phyloP scores from a whole-genome alignment of 1,140 invertebrate species.

The Scaptomyza montana region DNA sequence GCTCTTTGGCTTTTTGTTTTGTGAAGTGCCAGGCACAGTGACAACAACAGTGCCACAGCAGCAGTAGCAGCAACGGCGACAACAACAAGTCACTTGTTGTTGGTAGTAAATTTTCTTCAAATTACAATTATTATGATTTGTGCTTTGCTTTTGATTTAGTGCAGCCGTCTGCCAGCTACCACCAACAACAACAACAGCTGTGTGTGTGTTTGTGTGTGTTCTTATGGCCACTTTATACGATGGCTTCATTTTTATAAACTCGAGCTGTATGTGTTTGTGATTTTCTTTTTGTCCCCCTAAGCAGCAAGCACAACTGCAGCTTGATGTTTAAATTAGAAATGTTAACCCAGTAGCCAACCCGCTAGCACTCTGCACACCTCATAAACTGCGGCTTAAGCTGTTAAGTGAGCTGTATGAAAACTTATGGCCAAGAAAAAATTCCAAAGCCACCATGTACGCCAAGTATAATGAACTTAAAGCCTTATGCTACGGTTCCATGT shows the following conservation, averaged over 20 bases:
- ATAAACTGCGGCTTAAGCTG: slow-evolving; percentile 57
- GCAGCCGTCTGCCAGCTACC: slow-evolving; percentile 52
- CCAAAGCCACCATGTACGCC: slow-evolving; percentile 11
- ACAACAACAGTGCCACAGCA: slow-evolving; percentile 44
- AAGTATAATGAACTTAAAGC: slow-evolving; percentile 26
- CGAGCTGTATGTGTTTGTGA: slow-evolving; percentile 15
- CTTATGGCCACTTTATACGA: slow-evolving; percentile 60
- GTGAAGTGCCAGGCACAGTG: slow-evolving; percentile 61
- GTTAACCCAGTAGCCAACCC: not conserved
- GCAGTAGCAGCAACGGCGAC: slow-evolving; percentile 24
- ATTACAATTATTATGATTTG: slow-evolving; percentile 83
- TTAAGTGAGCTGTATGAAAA: slow-evolving; percentile 48
- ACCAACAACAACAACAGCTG: slow-evolving; percentile 28
- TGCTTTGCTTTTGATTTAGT: slow-evolving; percentile 79
- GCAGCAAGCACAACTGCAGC: slow-evolving; percentile 14
- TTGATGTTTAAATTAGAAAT: slow-evolving; percentile 49
- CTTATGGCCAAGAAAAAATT: slow-evolving; percentile 28
- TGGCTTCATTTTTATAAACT: slow-evolving; percentile 71
- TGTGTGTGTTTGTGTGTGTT: slow-evolving; percentile 28
- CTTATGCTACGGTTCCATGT: not conserved
- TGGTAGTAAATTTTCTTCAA: slow-evolving; percentile 83
- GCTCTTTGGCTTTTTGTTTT: slow-evolving; percentile 65
- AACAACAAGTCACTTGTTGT: slow-evolving; percentile 44
- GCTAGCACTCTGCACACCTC: slow-evolving; percentile 10
- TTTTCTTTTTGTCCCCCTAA: slow-evolving; percentile 2